phyloP scores from a whole-genome alignment of 92 coral and sea anemone genomes.

The Epizoanthus rinbou region DNA sequence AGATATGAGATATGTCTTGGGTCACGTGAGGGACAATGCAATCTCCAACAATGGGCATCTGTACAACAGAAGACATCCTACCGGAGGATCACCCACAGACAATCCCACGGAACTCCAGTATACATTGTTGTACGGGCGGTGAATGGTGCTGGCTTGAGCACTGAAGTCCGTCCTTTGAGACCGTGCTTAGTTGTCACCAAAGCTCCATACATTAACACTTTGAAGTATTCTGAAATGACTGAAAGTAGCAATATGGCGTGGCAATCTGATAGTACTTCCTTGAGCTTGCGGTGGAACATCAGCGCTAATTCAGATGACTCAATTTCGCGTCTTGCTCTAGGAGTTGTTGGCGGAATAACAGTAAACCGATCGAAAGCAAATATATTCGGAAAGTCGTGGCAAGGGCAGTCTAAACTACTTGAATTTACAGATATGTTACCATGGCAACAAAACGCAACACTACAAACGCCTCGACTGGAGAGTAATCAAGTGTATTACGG shows the following conservation, averaged over 20 bases:
- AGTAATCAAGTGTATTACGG: constrained; percentile 17
- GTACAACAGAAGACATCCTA: constrained; percentile 46
- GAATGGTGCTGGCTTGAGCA: constrained; percentile 71
- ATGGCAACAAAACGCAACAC: constrained; percentile 30
- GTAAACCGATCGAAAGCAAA: constrained; percentile 2
- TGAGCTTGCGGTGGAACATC: constrained; percentile 19
- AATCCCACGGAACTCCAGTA: constrained; percentile 63
- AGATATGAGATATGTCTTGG: constrained; percentile 90
- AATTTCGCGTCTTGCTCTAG: constrained; percentile 2
- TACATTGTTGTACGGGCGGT: constrained; percentile 72
- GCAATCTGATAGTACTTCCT: constrained; percentile 28
- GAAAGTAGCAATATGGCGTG: neutral
- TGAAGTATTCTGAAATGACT: neutral
- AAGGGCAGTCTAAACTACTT: constrained; percentile 28
- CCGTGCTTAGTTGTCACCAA: constrained; percentile 64
- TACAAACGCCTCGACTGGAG: constrained; percentile 17
- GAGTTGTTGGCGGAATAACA: constrained; percentile 25
- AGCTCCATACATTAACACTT: constrained; percentile 47
- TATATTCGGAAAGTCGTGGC: constrained; percentile 16
- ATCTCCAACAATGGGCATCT: constrained; percentile 58
- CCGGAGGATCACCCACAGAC: constrained; percentile 46
- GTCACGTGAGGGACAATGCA: constrained; percentile 62
- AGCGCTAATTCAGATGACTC: neutral
- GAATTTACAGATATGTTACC: constrained; percentile 28
- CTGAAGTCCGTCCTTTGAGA: constrained; percentile 54